Evolutionary conservation across 2,113 vertebrate species (phyloP).

Genomic region (Carlito syrichta): DNA sequence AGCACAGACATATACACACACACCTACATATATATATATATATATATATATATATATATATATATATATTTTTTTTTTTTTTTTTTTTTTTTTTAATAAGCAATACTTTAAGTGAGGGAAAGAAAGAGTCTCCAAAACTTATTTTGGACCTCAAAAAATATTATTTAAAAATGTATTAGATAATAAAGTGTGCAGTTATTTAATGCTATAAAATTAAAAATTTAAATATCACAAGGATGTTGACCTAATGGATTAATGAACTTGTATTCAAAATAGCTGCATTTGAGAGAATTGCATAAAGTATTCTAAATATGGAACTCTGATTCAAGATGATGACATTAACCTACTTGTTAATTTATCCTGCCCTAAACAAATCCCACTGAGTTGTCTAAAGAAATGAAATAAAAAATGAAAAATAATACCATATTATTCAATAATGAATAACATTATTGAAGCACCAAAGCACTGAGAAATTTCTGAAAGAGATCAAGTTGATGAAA

Average conservation of each 20-base stretch:
- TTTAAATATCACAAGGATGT: neutral
- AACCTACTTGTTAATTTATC: neutral
- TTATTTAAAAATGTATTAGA: neutral
- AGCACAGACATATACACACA: neutral
- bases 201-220: neutral
- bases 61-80: no score
- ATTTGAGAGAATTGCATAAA: neutral
- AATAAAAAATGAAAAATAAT: neutral
- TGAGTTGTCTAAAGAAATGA: neutral
- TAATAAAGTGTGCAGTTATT: neutral
- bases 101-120: neutral
- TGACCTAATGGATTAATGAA: neutral
- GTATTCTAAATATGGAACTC: neutral
- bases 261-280: neutral
- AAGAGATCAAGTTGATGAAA: neutral
- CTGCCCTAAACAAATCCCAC: neutral
- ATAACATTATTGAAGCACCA: neutral
- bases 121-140: neutral
- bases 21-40: neutral
- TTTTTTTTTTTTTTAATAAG: neutral
- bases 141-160: neutral
- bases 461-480: neutral
- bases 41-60: neutral
- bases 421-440: neutral
- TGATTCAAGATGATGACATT: constrained; percentile 9